Evolutionary conservation across 1,140 invertebrate genomes (phyloP).

Genomic region (Pteromalus puparum): DNA sequence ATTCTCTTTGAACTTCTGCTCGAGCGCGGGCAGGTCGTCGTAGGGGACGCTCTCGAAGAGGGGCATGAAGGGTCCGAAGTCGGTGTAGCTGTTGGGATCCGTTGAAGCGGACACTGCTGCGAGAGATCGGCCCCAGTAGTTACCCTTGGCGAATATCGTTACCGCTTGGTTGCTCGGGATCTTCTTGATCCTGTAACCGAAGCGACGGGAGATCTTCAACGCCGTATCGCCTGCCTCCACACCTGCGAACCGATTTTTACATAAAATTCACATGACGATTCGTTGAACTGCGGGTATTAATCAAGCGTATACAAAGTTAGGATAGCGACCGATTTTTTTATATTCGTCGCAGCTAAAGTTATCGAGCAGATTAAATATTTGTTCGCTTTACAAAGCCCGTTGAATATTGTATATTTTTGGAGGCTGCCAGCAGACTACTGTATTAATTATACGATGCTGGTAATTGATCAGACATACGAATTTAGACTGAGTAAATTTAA

Average conservation of each 20-base stretch:
- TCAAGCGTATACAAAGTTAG: too few relatives aligned
- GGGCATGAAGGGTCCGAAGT: slow-evolving; percentile 89
- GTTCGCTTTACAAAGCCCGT: too few relatives aligned
- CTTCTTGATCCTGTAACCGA: slow-evolving; percentile 87
- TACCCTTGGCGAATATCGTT: slow-evolving; percentile 85
- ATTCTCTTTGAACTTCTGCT: slow-evolving; percentile 75
- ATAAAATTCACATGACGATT: too few relatives aligned
- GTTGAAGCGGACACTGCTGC: slow-evolving; percentile 87
- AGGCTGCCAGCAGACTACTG: too few relatives aligned
- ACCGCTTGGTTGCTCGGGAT: slow-evolving; percentile 83
- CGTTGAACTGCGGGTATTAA: too few relatives aligned
- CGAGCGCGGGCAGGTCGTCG: slow-evolving; percentile 82
- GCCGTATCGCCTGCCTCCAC: slow-evolving; percentile 89
- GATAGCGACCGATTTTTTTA: too few relatives aligned
- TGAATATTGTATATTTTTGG: too few relatives aligned
- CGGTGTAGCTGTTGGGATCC: slow-evolving; percentile 81
- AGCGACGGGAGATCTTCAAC: slow-evolving; percentile 85
- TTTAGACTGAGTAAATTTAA: too few relatives aligned
- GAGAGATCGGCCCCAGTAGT: slow-evolving; percentile 91
- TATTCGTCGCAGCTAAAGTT: not conserved
- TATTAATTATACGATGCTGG: too few relatives aligned
- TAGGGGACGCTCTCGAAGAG: slow-evolving; percentile 82
- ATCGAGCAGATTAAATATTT: too few relatives aligned
- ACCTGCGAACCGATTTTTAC: slow-evolving; percentile 72
- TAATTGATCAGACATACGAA: too few relatives aligned